Conservation (phyloP, 2,113 vertebrate genomes). For the Phaethon lepturus region DNA sequence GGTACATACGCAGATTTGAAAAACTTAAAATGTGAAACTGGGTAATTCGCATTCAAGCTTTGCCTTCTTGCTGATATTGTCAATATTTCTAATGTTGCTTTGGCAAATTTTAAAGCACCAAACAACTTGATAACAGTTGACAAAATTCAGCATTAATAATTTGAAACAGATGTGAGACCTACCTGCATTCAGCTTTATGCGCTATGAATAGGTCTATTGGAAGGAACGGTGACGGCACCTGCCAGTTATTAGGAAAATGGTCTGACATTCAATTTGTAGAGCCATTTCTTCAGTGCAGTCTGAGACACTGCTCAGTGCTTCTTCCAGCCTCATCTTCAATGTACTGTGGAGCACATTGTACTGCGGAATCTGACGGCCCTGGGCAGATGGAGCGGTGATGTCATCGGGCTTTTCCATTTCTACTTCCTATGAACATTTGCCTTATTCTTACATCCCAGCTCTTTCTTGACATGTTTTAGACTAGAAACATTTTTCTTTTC, state of each 20-base stretch:
- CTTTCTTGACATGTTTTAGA: constrained; percentile 67
- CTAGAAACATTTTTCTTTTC: constrained; percentile 67
- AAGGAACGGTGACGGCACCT: background rate
- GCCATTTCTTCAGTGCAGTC: background rate
- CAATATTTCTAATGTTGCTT: background rate
- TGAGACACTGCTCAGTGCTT: background rate
- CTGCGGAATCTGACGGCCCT: constrained; percentile 17
- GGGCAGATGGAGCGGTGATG: constrained; percentile 61
- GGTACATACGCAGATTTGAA: background rate
- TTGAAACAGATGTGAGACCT: background rate
- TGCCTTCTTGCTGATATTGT: background rate
- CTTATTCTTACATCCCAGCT: constrained; percentile 65
- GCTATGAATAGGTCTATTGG: background rate
- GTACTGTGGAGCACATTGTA: constrained; percentile 55
- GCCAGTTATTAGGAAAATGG: background rate
- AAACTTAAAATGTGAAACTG: background rate
- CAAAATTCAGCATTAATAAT: background rate
- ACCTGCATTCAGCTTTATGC: background rate
- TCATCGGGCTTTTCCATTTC: constrained; percentile 54
- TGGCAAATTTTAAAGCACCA: background rate
- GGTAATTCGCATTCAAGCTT: background rate
- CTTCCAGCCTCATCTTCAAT: constrained; percentile 13
- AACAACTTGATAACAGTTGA: background rate
- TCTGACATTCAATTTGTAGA: background rate
- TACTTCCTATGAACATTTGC: constrained; percentile 64